phyloP scores from a whole-genome alignment of 1,140 invertebrate genomes.

The Leptinotarsa defecta region DNA sequence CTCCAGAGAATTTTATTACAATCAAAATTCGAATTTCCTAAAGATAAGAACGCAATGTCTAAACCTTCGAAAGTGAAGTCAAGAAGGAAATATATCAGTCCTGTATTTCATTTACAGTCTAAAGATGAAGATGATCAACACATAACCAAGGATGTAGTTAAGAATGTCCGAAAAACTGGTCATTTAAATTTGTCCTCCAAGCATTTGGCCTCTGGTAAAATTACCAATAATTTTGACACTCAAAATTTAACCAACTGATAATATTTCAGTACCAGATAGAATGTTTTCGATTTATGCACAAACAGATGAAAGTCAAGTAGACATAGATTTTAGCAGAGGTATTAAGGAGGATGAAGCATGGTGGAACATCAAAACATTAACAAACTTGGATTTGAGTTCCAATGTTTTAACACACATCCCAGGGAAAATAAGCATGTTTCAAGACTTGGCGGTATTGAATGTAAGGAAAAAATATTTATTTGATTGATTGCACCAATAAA shows the following conservation, averaged over 20 bases:
- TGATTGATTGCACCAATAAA: background rate
- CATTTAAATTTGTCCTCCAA: constrained; percentile 77
- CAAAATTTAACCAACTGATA: constrained; percentile 21
- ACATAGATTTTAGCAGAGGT: constrained; percentile 63
- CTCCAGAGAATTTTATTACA: no score
- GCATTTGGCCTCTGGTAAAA: constrained; percentile 72
- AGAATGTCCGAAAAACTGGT: constrained; percentile 77
- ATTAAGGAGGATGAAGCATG: constrained; percentile 68
- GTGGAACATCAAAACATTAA: constrained; percentile 85
- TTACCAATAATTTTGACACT: constrained; percentile 26
- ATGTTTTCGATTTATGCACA: constrained; percentile 82
- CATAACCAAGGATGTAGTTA: constrained; percentile 71
- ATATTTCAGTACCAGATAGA: constrained; percentile 74
- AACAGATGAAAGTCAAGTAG: constrained; percentile 68
- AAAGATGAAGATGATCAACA: constrained; percentile 69
- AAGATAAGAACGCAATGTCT: constrained; percentile 37
- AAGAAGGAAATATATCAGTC: constrained; percentile 59
- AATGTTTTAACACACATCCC: constrained; percentile 73
- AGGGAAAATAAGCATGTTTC: constrained; percentile 70
- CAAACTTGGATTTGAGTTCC: constrained; percentile 78
- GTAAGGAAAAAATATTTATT: constrained; percentile 59
- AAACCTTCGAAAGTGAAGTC: constrained; percentile 51
- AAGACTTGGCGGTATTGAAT: constrained; percentile 72
- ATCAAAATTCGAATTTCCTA: no score
- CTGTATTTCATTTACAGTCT: constrained; percentile 72